Evolutionary conservation across 2,797 vertebrate species (phyloP).

Genomic region (Dipus sagitta): DNA sequence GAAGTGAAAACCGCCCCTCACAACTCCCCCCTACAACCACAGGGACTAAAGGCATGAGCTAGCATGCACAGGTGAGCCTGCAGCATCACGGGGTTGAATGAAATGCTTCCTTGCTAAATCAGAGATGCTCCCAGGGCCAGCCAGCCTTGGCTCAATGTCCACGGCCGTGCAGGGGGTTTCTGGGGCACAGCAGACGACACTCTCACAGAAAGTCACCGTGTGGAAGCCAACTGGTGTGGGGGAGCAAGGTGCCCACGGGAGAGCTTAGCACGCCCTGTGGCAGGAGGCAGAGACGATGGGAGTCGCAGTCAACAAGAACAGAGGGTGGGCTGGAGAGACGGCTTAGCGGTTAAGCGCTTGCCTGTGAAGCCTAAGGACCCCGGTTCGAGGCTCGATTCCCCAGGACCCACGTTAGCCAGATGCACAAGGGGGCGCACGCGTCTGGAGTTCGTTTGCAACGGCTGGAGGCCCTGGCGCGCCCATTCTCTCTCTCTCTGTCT

Average conservation of each 20-base stretch:
- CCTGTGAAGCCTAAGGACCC: no score
- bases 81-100: not conserved
- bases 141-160: not conserved
- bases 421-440: no score
- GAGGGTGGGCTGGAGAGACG: no score
- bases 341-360: no score
- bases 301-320: not conserved
- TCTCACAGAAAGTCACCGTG: slow-evolving; percentile 33
- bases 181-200: not conserved
- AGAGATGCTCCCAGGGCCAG: not conserved
- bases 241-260: not conserved
- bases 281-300: slow-evolving; percentile 48
- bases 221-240: slow-evolving; percentile 37
- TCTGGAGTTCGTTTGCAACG: no score
- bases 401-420: no score
- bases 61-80: not conserved
- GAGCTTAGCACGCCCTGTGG: not conserved
- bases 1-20: not conserved
- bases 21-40: not conserved
- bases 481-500: no score
- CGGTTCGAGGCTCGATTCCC: no score
- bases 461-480: no score
- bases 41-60: not conserved
- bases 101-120: not conserved
- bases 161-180: not conserved